Conservation (phyloP, 2,113 vertebrate genomes). For the Opisthocomus hoazin region DNA sequence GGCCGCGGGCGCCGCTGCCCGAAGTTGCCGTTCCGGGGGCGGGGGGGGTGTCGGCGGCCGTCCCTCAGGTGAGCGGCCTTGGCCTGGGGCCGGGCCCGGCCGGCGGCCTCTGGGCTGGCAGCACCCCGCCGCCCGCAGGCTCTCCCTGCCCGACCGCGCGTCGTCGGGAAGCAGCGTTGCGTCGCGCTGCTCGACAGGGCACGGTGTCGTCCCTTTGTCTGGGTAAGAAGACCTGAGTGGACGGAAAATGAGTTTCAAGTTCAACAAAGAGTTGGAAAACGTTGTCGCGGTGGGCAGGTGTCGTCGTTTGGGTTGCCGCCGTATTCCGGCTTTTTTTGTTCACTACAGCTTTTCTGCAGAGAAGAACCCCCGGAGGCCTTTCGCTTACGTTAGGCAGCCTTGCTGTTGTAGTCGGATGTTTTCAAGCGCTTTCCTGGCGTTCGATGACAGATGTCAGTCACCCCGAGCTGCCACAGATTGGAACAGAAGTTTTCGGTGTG, state of each 20-base stretch:
- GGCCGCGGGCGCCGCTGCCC: not conserved
- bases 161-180: not conserved
- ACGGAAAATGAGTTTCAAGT: not conserved
- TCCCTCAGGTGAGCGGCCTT: not conserved
- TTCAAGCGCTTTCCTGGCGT: not conserved
- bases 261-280: slow-evolving; percentile 11
- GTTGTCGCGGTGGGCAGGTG: not conserved
- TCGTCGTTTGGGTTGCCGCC: not conserved
- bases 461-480: not conserved
- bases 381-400: not conserved
- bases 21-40: not conserved
- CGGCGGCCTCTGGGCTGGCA: not conserved
- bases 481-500: not conserved
- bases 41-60: not conserved
- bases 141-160: not conserved
- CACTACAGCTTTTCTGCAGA: not conserved
- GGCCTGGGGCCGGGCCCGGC: not conserved
- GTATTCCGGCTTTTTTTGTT: not conserved
- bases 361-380: not conserved
- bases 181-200: not conserved
- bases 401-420: not conserved
- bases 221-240: not conserved
- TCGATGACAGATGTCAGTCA: not conserved
- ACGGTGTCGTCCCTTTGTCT: not conserved
- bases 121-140: not conserved